Evolutionary conservation across 2,797 vertebrate genomes (phyloP), one percentile per base, ranked within the genome.

Genomic region (Tauraco hartlaubi): DNA sequence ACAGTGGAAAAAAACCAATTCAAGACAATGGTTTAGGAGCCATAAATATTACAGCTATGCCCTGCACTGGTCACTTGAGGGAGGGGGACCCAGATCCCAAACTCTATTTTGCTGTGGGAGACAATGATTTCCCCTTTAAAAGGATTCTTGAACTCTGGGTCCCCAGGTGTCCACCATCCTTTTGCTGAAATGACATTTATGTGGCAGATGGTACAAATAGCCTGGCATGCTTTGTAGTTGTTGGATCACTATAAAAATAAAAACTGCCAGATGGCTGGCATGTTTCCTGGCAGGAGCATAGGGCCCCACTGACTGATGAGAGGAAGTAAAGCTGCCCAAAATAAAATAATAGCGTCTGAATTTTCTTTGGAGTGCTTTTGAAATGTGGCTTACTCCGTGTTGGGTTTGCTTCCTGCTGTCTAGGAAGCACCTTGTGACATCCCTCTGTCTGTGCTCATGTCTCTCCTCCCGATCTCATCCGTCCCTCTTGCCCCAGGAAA

Each of bases 141-240:
- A 41, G 48, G 74, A 39, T 31, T 80, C 90, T 35, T 81, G 82
- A 90, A 18, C 78, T 59, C 64, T 51, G 66, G 35, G 79, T 89
- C 84, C 94, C 92, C 91, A 90, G 94, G 92, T 90, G 96, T 17
- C 91, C 88, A 35, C 82, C 91, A 86, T 71, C 82, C 69, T 61
- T 93, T 37, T 83, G 74, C 81, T 62, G 90, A 58, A 68, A 51
- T 85, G 95, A 87, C 92, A 87, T 82, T 88, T 56, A 23, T 12
- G 68, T 95, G 91, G 96, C 95, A 96, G 97, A 95, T 95, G 95
- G 96, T 88, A 92, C 96, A 94, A 92, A 95, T 54, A 92, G 89
- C 72, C 95, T 96, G 94, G 92, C 92, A 96, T 6, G 64, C 92
- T 88, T 28, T 31, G 83, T 11, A 20, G 48, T n/a, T 93, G 92